Evolutionary conservation across 2,888 invertebrate species (phyloP).

Genomic region (Cloeon dipterum): DNA sequence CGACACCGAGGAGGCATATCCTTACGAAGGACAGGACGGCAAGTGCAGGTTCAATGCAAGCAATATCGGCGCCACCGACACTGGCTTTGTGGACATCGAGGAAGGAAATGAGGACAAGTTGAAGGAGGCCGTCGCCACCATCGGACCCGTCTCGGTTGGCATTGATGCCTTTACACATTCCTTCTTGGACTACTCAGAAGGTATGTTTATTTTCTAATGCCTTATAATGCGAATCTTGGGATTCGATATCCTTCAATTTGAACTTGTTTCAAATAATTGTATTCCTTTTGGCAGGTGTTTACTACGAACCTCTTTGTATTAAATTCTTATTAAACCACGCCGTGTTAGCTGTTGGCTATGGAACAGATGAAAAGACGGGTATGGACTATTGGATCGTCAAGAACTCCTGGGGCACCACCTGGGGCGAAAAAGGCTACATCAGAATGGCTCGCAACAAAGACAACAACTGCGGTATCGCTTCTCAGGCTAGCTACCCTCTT

Average conservation of each 20-base stretch:
- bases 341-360: constrained; percentile 23
- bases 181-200: constrained; percentile 66
- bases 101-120: constrained; percentile 47
- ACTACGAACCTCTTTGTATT: too few relatives aligned
- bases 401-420: constrained; percentile 8
- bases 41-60: constrained; percentile 31
- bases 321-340: constrained; percentile 23
- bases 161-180: constrained; percentile 69
- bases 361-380: constrained; percentile 14
- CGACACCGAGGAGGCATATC: constrained; percentile 72
- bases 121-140: constrained; percentile 52
- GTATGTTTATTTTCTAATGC: too few relatives aligned
- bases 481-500: constrained; percentile 60
- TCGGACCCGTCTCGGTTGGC: constrained; percentile 69
- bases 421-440: too few relatives aligned
- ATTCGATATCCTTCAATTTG: too few relatives aligned
- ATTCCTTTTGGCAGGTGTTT: too few relatives aligned
- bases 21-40: constrained; percentile 46
- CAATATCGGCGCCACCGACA: constrained; percentile 53
- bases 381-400: constrained; percentile 8
- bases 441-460: too few relatives aligned
- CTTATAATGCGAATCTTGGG: too few relatives aligned
- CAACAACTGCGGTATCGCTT: too few relatives aligned
- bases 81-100: constrained; percentile 54
- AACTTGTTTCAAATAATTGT: too few relatives aligned